Evolutionary conservation across 2,888 invertebrate species (phyloP).

Genomic region (Cheilosia urbana): DNA sequence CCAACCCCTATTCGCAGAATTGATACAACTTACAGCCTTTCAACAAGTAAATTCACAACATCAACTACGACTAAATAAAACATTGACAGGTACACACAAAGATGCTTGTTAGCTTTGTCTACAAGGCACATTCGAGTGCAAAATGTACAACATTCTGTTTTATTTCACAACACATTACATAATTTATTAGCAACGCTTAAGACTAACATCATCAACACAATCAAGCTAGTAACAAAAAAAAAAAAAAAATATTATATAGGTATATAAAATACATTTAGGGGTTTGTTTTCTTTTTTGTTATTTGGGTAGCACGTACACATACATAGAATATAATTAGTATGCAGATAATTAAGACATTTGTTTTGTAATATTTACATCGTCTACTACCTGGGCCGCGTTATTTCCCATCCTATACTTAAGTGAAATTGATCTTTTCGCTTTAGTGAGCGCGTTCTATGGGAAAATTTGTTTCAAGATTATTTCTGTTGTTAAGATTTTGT

Average conservation of each 20-base stretch:
- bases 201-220: conserved; percentile 44
- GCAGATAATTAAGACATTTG: conserved; percentile 40
- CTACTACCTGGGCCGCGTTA: conserved; percentile 84
- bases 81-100: conserved; percentile 14
- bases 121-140: conserved; percentile 19
- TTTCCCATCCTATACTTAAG: conserved; percentile 84
- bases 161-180: conserved; percentile 33
- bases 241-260: background rate
- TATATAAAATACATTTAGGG: background rate
- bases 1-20: background rate
- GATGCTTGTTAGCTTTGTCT: conserved; percentile 28
- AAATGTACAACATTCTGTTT: conserved; percentile 21
- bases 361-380: conserved; percentile 73
- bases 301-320: conserved; percentile 2
- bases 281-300: background rate
- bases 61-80: conserved; percentile 40
- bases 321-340: conserved; percentile 3
- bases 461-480: conserved; percentile 70
- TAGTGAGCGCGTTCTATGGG: conserved; percentile 83
- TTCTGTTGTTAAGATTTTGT: background rate
- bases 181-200: conserved; percentile 38
- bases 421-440: conserved; percentile 84
- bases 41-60: conserved; percentile 58
- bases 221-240: conserved; percentile 4
- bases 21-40: conserved; percentile 5